phyloP scores from a whole-genome alignment of 2,113 vertebrate species.

The Mesoclemmys tuberculata region DNA sequence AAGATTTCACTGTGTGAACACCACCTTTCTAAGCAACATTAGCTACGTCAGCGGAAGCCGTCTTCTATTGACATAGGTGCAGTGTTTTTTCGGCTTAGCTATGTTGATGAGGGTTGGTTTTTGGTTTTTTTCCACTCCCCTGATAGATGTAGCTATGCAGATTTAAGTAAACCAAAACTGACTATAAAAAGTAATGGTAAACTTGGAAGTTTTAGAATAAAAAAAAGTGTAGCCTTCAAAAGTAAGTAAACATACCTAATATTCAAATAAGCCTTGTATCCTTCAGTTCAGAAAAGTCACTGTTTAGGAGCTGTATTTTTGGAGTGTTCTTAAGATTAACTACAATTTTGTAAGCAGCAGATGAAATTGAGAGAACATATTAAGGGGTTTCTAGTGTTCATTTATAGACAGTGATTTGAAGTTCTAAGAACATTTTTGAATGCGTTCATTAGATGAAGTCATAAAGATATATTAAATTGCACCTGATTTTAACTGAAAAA shows the following conservation, averaged over 20 bases:
- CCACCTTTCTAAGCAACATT: background rate
- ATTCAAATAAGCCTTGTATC: background rate
- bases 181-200: background rate
- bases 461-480: background rate
- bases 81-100: background rate
- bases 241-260: background rate
- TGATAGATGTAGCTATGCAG: background rate
- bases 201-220: background rate
- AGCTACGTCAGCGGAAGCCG: background rate
- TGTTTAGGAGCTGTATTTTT: background rate
- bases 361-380: background rate
- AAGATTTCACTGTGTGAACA: background rate
- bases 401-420: background rate
- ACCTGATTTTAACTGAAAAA: slow-evolving; percentile 32
- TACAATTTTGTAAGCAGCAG: background rate
- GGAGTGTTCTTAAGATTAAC: background rate
- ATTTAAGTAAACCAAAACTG: background rate
- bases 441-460: background rate
- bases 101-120: background rate
- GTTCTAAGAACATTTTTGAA: background rate
- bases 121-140: background rate
- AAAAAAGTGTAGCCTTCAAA: background rate
- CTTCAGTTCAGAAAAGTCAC: background rate
- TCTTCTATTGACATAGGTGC: background rate
- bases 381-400: background rate